Percentiles rank a stretch among this genome's conserved stretches.
Conservation (phyloP, 2,113 vertebrate genomes). For the Oreochromis aureus region DNA sequence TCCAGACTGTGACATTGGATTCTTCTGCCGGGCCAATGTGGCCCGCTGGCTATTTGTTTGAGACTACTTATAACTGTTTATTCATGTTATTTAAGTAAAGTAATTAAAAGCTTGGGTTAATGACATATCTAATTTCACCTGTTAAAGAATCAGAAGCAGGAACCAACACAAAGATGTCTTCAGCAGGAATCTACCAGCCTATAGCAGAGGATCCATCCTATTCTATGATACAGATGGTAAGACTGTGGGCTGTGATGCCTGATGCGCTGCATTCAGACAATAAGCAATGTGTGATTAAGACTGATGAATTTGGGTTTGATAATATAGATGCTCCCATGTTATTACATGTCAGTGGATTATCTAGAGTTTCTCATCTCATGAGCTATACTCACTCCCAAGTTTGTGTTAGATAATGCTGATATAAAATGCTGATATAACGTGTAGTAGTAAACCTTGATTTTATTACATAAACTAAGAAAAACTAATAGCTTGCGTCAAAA, state of each 20-base stretch:
- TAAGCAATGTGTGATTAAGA: neutral
- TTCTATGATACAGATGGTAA: neutral
- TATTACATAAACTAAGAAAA: neutral
- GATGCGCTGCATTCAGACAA: neutral
- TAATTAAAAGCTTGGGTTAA: neutral
- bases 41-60: neutral
- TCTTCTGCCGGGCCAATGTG: neutral
- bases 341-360: neutral
- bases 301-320: neutral
- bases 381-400: neutral
- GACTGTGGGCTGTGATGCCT: neutral
- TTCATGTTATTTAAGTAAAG: no score
- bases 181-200: neutral
- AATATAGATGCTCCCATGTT: neutral
- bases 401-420: neutral
- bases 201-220: neutral
- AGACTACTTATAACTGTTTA: neutral
- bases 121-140: neutral
- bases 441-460: neutral
- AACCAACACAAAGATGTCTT: neutral
- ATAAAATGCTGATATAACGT: fast-evolving
- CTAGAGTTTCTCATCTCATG: neutral
- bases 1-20: neutral
- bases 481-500: neutral
- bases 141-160: neutral